Evolutionary conservation across 2,797 vertebrate species (phyloP).

Genomic region (Sparidentex hasta): DNA sequence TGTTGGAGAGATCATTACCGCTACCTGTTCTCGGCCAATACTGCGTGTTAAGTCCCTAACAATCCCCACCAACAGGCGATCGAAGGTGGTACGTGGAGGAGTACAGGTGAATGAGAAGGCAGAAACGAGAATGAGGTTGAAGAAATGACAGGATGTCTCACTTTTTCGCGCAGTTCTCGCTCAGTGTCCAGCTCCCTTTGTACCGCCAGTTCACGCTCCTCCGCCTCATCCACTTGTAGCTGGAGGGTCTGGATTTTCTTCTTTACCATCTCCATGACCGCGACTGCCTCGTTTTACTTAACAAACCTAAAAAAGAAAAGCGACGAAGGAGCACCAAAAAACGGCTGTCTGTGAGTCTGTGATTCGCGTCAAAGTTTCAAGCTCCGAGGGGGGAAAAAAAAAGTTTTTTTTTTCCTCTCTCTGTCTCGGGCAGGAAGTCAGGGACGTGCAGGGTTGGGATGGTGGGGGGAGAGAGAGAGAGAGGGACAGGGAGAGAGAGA

Average conservation of each 20-base stretch:
- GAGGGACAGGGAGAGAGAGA: too few relatives aligned
- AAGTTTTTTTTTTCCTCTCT: constrained; percentile 23
- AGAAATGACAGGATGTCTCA: constrained; percentile 79
- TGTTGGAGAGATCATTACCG: not conserved
- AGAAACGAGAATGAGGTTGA: not conserved
- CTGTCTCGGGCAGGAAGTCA: constrained; percentile 73
- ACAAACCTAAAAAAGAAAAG: not conserved
- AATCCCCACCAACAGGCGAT: not conserved
- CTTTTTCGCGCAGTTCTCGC: constrained; percentile 91
- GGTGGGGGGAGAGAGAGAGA: constrained; percentile 1
- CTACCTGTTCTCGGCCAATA: not conserved
- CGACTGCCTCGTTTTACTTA: constrained; percentile 23
- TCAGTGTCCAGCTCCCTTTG: constrained; percentile 91
- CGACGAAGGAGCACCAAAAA: not conserved
- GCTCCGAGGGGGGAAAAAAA: constrained; percentile 37
- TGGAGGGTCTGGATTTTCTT: constrained; percentile 94
- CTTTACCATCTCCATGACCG: constrained; percentile 90
- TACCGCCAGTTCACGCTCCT: constrained; percentile 88
- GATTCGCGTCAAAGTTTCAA: constrained; percentile 42
- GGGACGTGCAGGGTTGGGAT: constrained; percentile 66
- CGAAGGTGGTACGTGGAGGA: not conserved
- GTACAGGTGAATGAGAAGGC: too few relatives aligned
- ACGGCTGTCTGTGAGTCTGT: not conserved
- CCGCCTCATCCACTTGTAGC: constrained; percentile 93
- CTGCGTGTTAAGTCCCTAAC: not conserved